These are phyloP conservation scores for Nannospalax galili DNA, from an alignment of 2,113 vertebrate species.

Conservation along the genomic window DNA sequence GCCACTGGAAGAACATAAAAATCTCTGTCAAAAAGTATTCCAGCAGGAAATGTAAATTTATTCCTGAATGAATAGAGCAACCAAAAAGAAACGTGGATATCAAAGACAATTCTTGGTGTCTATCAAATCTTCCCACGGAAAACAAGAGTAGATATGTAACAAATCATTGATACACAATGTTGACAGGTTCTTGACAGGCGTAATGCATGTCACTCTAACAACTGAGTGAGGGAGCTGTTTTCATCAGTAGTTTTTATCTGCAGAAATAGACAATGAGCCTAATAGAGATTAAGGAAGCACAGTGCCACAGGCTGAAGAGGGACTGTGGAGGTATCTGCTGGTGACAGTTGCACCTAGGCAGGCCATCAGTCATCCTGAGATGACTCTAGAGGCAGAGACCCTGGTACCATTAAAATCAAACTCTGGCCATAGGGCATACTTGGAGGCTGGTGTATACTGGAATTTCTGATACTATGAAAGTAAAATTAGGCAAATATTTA, in stretches of 20 bases:
- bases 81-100: background rate
- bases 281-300: background rate
- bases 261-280: background rate
- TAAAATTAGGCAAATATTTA: background rate
- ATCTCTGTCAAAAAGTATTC: background rate
- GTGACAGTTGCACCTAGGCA: background rate
- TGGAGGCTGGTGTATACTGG: background rate
- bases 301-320: background rate
- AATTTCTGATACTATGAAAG: background rate
- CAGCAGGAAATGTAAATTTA: background rate
- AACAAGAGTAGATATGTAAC: background rate
- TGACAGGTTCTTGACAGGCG: background rate
- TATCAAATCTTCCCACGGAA: background rate
- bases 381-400: background rate
- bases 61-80: background rate
- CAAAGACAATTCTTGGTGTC: background rate
- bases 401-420: background rate
- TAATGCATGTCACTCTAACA: background rate
- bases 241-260: background rate
- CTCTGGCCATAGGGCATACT: background rate
- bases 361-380: background rate
- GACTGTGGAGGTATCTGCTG: background rate
- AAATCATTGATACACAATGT: background rate
- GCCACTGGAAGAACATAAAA: background rate
- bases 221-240: background rate